These are phyloP conservation scores for Cyphomyrus plagiostoma DNA, from an alignment of 2,113 vertebrate species.

Conservation along the genomic window DNA sequence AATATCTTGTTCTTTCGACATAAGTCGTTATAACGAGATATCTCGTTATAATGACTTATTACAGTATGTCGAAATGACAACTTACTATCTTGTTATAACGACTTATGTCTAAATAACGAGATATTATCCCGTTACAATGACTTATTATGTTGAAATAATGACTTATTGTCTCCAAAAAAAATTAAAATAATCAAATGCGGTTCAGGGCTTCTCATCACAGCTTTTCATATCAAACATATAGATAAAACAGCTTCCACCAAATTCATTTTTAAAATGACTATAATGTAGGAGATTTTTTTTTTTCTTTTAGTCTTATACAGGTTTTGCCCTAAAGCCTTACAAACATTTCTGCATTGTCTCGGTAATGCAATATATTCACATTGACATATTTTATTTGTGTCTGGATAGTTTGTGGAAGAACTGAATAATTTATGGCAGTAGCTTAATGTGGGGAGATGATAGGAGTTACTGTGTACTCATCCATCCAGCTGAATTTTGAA, in stretches of 20 bases:
- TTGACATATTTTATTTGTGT: constrained; percentile 16
- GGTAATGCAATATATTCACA: not conserved
- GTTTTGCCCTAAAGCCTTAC: not conserved
- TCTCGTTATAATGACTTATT: too few relatives aligned
- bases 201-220: too few relatives aligned
- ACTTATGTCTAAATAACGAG: too few relatives aligned
- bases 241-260: not conserved
- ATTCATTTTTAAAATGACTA: not conserved
- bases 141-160: too few relatives aligned
- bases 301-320: not conserved
- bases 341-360: not conserved
- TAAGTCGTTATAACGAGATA: too few relatives aligned
- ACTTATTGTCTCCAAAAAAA: too few relatives aligned
- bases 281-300: not conserved
- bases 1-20: too few relatives aligned
- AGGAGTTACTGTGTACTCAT: not conserved
- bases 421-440: not conserved
- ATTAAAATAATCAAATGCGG: too few relatives aligned
- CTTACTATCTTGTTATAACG: too few relatives aligned
- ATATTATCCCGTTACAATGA: too few relatives aligned
- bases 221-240: not conserved
- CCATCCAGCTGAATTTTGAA: not conserved
- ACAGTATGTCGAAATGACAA: too few relatives aligned
- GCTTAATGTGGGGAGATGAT: not conserved
- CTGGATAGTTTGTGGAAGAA: not conserved